These are phyloP conservation scores for Pollenia labialis DNA, from an alignment of 2,888 invertebrate genomes.

Conservation along the genomic window DNA sequence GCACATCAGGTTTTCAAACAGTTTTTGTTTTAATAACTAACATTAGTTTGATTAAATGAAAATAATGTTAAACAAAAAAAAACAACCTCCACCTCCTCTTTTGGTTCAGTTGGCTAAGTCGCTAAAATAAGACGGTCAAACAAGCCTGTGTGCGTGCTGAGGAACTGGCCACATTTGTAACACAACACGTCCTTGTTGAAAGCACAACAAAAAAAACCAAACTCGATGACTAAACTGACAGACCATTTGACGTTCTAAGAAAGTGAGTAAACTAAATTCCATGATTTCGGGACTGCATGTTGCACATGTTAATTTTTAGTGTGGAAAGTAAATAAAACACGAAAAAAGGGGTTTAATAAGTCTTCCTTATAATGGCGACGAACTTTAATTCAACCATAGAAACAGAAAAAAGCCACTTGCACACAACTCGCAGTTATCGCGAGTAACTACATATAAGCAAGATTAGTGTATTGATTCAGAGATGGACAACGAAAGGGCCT, in stretches of 20 bases:
- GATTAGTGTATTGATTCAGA: slow-evolving; percentile 61
- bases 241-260: slow-evolving; percentile 39
- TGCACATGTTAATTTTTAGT: slow-evolving; percentile 69
- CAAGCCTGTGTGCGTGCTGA: slow-evolving; percentile 39
- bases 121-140: slow-evolving; percentile 19
- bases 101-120: slow-evolving; percentile 38
- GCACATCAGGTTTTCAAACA: slow-evolving; percentile 55
- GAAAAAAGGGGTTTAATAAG: slow-evolving; percentile 48
- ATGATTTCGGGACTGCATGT: slow-evolving; percentile 45
- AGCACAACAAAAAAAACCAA: background rate
- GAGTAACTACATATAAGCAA: slow-evolving; percentile 5
- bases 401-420: slow-evolving; percentile 36
- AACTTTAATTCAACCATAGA: slow-evolving; percentile 39
- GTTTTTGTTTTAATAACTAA: slow-evolving; percentile 73
- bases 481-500: slow-evolving; percentile 66
- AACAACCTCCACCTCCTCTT: slow-evolving; percentile 51
- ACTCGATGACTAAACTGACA: slow-evolving; percentile 35
- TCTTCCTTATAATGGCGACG: slow-evolving; percentile 57
- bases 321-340: slow-evolving; percentile 66
- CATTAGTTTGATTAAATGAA: slow-evolving; percentile 74
- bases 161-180: slow-evolving; percentile 52
- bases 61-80: slow-evolving; percentile 59
- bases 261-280: slow-evolving; percentile 46
- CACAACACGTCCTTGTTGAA: slow-evolving; percentile 62
- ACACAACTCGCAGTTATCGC: slow-evolving; percentile 3